Conservation (phyloP, 2,888 invertebrate species). For the Cephus nigrinus region DNA sequence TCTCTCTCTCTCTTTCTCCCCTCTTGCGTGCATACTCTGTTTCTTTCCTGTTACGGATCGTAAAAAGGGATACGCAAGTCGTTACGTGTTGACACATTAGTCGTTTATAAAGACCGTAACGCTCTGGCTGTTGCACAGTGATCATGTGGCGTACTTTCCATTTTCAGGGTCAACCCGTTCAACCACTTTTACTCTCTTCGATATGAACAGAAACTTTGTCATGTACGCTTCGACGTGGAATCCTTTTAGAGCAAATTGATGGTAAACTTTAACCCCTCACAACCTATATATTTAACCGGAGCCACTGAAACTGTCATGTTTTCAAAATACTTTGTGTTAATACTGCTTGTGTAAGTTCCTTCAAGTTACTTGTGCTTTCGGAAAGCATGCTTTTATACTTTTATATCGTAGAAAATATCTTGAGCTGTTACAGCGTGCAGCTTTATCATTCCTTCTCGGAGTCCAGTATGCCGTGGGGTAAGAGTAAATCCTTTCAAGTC, state of each 20-base stretch:
- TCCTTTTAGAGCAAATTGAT: too few species aligned
- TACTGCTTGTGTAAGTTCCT: too few species aligned
- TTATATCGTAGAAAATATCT: not conserved
- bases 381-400: not conserved
- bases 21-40: not conserved
- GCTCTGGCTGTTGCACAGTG: not conserved
- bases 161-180: slow-evolving; percentile 25
- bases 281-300: not conserved
- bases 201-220: slow-evolving; percentile 9
- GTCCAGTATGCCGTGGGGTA: not conserved
- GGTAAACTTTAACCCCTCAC: not conserved
- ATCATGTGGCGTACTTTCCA: slow-evolving; percentile 20
- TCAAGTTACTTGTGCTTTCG: not conserved
- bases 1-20: not conserved
- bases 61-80: not conserved
- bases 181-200: slow-evolving; percentile 22
- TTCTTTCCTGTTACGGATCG: not conserved
- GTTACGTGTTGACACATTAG: not conserved
- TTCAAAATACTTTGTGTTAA: not conserved
- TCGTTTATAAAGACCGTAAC: not conserved
- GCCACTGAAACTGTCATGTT: not conserved
- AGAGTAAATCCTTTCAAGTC: not conserved
- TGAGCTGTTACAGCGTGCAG: not conserved
- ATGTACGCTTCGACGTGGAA: not conserved
- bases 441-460: not conserved